A percentile compares a stretch with the other conserved stretches of the same genome.
phyloP scores from a whole-genome alignment of 1,140 invertebrate genomes.

The Telenomus remus region DNA sequence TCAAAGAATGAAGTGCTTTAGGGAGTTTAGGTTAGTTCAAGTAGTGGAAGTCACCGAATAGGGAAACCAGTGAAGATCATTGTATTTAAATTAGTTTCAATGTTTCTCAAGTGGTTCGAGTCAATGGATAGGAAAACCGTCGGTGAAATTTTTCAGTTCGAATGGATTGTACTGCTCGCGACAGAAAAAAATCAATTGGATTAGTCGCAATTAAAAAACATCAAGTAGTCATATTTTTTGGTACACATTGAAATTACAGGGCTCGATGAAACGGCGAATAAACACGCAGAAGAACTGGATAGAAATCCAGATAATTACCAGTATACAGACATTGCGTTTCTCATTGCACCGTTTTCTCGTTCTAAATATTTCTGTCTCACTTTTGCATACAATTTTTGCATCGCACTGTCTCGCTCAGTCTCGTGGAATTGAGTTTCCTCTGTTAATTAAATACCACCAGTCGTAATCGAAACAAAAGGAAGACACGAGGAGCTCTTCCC shows the following conservation, averaged over 20 bases:
- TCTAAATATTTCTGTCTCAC: no score
- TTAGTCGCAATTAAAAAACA: constrained; percentile 7
- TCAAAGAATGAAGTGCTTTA: no score
- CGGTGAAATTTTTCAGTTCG: no score
- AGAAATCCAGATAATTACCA: constrained; percentile 52
- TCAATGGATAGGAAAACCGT: no score
- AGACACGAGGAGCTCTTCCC: constrained; percentile 25
- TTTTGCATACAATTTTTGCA: no score
- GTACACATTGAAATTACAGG: constrained; percentile 29
- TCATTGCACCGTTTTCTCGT: constrained; percentile 15
- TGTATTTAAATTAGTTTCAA: no score
- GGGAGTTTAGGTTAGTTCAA: no score
- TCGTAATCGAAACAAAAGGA: constrained; percentile 51
- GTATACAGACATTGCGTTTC: constrained; percentile 16
- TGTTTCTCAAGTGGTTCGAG: no score
- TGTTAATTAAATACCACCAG: constrained; percentile 57
- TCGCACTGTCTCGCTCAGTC: constrained; percentile 8
- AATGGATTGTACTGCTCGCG: no score
- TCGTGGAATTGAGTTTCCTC: constrained; percentile 44
- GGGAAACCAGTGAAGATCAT: no score
- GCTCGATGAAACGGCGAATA: constrained; percentile 19
- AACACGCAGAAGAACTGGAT: constrained; percentile 8
- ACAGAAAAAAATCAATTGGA: neutral
- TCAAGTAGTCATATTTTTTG: constrained; percentile 24
- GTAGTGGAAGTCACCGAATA: no score